Conservation (phyloP, 2,888 invertebrate species). For the Hemaris fuciformis region DNA sequence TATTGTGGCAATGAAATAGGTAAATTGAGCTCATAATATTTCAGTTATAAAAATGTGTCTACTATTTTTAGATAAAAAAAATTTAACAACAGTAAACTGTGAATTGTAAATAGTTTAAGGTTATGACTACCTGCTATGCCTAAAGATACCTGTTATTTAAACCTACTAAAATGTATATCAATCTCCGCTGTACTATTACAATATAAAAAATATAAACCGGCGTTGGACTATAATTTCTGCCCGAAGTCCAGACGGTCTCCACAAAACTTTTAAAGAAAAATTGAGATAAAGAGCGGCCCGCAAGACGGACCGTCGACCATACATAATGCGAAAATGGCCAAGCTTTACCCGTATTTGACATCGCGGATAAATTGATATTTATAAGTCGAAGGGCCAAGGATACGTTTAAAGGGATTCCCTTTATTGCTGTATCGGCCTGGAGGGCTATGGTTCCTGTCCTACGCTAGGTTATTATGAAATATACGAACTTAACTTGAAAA, state of each 20-base stretch:
- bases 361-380: constrained; percentile 80
- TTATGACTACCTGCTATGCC: too few relatives aligned
- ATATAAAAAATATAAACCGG: not conserved
- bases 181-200: not conserved
- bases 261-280: constrained; percentile 43
- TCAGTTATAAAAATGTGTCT: too few relatives aligned
- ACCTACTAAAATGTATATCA: not conserved
- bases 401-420: constrained; percentile 79
- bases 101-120: too few relatives aligned
- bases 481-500: constrained; percentile 74
- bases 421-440: constrained; percentile 72
- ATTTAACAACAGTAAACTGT: too few relatives aligned
- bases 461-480: constrained; percentile 76
- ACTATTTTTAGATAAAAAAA: too few relatives aligned
- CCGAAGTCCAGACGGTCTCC: not conserved
- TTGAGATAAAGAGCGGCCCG: constrained; percentile 51
- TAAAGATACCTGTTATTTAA: not conserved
- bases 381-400: constrained; percentile 76
- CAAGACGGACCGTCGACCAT: constrained; percentile 62
- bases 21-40: too few relatives aligned
- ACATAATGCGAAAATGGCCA: constrained; percentile 73
- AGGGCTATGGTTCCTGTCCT: constrained; percentile 72
- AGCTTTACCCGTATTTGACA: constrained; percentile 73
- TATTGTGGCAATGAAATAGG: too few relatives aligned
- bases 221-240: not conserved